Evolutionary conservation across 2,888 invertebrate species (phyloP).

Genomic region (Pomacea canaliculata): DNA sequence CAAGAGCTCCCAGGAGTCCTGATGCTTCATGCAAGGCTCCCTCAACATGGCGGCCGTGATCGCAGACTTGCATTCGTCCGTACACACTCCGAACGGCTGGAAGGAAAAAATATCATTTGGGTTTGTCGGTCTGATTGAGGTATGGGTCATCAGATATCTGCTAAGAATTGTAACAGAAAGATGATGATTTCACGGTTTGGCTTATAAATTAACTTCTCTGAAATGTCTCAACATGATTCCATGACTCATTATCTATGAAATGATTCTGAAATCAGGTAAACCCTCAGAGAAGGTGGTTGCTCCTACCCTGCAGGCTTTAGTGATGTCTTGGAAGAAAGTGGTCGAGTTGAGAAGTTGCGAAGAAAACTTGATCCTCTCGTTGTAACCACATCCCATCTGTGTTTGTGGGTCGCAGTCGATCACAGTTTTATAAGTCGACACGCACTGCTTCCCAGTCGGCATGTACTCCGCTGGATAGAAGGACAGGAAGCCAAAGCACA

Average conservation of each 20-base stretch:
- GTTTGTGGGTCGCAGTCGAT: conserved; percentile 11
- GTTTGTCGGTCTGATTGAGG: neutral
- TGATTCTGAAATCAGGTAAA: too few species aligned
- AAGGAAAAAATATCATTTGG: neutral
- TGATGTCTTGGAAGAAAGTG: neutral
- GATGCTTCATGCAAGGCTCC: neutral
- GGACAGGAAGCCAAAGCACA: conserved; percentile 28
- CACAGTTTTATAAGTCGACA: conserved; percentile 1
- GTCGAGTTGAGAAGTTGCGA: neutral
- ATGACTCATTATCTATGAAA: too few species aligned
- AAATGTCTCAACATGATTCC: neutral
- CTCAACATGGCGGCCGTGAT: neutral
- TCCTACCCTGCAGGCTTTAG: neutral
- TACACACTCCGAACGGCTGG: conserved; percentile 3
- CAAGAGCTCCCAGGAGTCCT: neutral
- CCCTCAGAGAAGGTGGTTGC: neutral
- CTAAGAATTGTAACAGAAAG: neutral
- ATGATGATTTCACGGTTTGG: neutral
- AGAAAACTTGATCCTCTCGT: neutral
- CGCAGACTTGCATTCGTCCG: neutral
- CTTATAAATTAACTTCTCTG: too few species aligned
- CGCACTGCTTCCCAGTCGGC: neutral
- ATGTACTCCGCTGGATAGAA: conserved; percentile 28
- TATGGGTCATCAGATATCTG: neutral
- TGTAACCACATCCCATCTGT: neutral